Conservation (phyloP, 2,888 invertebrate species). For the Venustoraphidia nigricollis region DNA sequence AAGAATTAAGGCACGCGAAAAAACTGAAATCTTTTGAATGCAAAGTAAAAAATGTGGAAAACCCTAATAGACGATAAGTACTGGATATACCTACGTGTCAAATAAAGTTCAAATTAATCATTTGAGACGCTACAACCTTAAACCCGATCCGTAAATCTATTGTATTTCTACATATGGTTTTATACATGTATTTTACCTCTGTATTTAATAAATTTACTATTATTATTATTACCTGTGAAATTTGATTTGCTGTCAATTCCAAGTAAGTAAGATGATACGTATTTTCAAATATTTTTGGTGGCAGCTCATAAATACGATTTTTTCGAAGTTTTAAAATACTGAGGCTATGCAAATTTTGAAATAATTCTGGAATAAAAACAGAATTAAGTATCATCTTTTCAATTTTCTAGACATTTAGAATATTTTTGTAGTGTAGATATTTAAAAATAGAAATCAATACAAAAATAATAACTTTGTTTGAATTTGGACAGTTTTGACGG, state of each 20-base stretch:
- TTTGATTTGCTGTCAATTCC: constrained; percentile 38
- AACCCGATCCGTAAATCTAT: too few species aligned
- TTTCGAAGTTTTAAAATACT: constrained; percentile 37
- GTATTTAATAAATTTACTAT: too few species aligned
- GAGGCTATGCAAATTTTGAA: constrained; percentile 33
- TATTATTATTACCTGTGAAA: constrained; percentile 24
- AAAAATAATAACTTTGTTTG: neutral
- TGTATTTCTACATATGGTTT: too few species aligned
- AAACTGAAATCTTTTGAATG: too few species aligned
- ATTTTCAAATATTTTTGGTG: constrained; percentile 31
- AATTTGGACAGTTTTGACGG: neutral
- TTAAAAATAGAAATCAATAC: neutral
- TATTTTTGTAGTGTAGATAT: neutral
- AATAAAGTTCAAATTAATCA: too few species aligned
- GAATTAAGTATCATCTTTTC: neutral
- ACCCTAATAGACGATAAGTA: too few species aligned
- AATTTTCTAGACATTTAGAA: neutral
- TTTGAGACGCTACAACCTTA: too few species aligned
- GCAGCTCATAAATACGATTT: constrained; percentile 35
- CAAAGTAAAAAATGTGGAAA: too few species aligned
- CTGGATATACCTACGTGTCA: too few species aligned
- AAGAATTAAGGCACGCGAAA: too few species aligned
- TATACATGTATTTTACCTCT: too few species aligned
- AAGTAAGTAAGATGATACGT: constrained; percentile 33
- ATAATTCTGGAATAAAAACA: constrained; percentile 19